Evolutionary conservation across 1,140 invertebrate genomes (phyloP).

Genomic region (Dolichoris vasculosae): DNA sequence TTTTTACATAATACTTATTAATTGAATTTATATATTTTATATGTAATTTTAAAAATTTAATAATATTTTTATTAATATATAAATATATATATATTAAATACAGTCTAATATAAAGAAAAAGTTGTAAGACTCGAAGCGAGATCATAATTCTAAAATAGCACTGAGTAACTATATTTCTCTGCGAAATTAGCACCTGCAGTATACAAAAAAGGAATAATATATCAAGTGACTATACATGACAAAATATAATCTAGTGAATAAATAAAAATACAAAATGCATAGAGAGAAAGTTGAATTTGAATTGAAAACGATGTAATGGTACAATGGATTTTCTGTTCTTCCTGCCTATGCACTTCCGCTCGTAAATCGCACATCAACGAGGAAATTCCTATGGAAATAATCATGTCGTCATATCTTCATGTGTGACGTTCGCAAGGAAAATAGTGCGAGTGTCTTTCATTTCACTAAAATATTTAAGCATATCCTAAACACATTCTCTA

Average conservation of each 20-base stretch:
- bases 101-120: too few relatives aligned
- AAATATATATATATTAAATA: too few relatives aligned
- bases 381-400: constrained; percentile 40
- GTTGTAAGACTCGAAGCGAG: too few relatives aligned
- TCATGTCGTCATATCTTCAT: constrained; percentile 10
- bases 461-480: not conserved
- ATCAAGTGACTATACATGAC: not conserved
- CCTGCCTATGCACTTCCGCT: constrained; percentile 16
- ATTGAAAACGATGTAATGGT: not conserved
- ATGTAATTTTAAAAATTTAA: too few relatives aligned
- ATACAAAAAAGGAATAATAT: too few relatives aligned
- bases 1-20: too few relatives aligned
- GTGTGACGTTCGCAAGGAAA: not conserved
- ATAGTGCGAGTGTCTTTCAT: not conserved
- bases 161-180: too few relatives aligned
- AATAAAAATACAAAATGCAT: not conserved
- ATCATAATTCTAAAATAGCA: too few relatives aligned
- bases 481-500: not conserved
- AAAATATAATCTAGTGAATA: not conserved
- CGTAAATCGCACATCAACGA: not conserved
- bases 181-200: too few relatives aligned
- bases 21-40: too few relatives aligned
- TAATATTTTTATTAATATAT: too few relatives aligned
- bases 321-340: constrained; percentile 29
- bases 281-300: not conserved